Conservation (phyloP, 2,888 invertebrate species). For the Apoda limacodes region DNA sequence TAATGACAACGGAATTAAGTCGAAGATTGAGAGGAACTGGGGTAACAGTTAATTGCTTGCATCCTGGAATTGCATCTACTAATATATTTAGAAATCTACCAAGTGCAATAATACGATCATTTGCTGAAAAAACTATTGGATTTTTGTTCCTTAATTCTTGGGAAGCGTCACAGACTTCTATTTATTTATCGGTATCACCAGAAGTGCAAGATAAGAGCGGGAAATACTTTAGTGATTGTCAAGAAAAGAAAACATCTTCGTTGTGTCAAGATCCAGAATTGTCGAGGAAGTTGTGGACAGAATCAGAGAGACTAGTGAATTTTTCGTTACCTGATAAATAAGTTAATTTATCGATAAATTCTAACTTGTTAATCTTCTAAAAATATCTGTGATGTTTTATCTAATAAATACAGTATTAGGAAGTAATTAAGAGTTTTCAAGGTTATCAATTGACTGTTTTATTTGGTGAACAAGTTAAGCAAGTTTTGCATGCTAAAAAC, state of each 20-base stretch:
- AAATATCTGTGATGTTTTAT: no score
- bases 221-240: conserved; percentile 71
- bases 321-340: no score
- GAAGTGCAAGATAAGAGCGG: conserved; percentile 70
- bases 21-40: conserved; percentile 74
- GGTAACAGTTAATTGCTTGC: conserved; percentile 82
- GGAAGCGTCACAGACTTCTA: conserved; percentile 60
- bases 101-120: conserved; percentile 26
- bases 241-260: conserved; percentile 31
- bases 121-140: neutral
- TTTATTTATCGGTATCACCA: conserved; percentile 66
- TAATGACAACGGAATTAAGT: conserved; percentile 77
- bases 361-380: no score
- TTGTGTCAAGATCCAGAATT: neutral
- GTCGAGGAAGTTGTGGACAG: neutral
- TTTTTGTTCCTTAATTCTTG: conserved; percentile 17
- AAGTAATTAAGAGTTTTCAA: no score
- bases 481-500: no score
- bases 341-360: no score
- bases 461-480: no score
- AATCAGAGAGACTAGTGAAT: neutral
- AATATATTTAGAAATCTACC: conserved; percentile 53
- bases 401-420: no score
- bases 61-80: conserved; percentile 83
- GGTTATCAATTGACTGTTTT: no score